Base-by-base conservation (phyloP, 2,888 invertebrate genomes). In the Drosophila mulleri region DNA sequence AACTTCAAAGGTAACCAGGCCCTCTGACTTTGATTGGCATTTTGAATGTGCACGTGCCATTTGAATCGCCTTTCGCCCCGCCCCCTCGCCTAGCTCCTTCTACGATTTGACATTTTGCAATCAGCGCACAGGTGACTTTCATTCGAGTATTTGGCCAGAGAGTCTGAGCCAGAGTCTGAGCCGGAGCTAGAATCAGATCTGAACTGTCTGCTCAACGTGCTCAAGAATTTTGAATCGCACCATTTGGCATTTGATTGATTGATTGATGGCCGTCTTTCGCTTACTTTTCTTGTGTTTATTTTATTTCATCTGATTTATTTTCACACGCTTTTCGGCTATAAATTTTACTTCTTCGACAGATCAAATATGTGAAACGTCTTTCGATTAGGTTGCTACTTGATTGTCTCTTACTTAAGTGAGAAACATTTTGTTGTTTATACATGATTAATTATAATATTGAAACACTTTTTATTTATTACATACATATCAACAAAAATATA, bases 231-330 rank as follows among this genome's bases (percentile, higher is more conserved):
- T 65, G 68, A 82, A 71, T 73, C 58, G 64, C 69, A 65, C 52
- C 53, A 69, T 48, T 62, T 77, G 83, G 52, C 75, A 80, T 68
- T 72, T 74, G 78, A 83, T 75, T 86, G 78, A 83, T 75, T 86
- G 83, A 84, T 84, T 86, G 87, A 88, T 88, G 72, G 69, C 62
- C 67, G 39, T 29, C 48, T 18, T 64, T 62, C 57, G 50, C 50
- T 57, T 26, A 35, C 60, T 32, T 54, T 59, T 12, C n/a, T 62
- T 6, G 1, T 52, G 37, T 29, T 26, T 58, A 47, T 52, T 23
- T 60, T 61, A 20, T 29, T 41, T 50, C 57, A 20, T 23, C 35
- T 50, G 57, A 20, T 23, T 41, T 37, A 41, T 20, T 44, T 37
- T 54, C 58, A 42, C 73, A 75, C 67, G 72, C 20, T 54, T 23